phyloP scores from a whole-genome alignment of 2,888 invertebrate species.

The Noctuana brunneofusca region DNA sequence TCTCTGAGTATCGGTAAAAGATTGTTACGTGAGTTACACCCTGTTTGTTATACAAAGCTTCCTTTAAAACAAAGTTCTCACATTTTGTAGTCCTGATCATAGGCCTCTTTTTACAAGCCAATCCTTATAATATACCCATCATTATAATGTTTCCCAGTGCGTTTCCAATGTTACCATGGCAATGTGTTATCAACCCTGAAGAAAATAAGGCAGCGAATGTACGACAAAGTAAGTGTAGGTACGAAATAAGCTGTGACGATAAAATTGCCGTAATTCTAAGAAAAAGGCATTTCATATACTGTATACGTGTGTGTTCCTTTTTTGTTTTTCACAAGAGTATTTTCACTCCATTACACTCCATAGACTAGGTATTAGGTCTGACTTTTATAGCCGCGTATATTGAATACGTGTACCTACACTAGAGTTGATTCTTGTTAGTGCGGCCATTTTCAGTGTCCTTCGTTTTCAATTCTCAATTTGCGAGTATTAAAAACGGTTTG shows the following conservation, averaged over 20 bases:
- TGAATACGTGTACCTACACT: not conserved
- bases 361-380: not conserved
- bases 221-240: not conserved
- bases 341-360: too few relatives aligned
- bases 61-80: too few relatives aligned
- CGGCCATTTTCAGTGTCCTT: not conserved
- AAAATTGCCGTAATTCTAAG: not conserved
- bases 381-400: not conserved
- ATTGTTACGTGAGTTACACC: not conserved
- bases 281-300: too few relatives aligned
- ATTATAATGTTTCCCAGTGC: too few relatives aligned
- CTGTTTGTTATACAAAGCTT: too few relatives aligned
- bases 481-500: not conserved
- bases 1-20: not conserved
- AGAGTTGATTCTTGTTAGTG: not conserved
- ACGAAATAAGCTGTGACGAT: conserved; percentile 2
- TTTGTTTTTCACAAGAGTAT: not conserved
- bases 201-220: not conserved
- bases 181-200: not conserved
- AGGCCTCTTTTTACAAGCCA: too few relatives aligned
- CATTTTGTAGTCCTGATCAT: too few relatives aligned
- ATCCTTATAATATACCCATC: too few relatives aligned
- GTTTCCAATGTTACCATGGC: not conserved
- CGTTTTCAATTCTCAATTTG: not conserved
- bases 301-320: not conserved